A percentile compares a stretch with the other conserved stretches of the same genome.
These are phyloP conservation scores for Hydra vulgaris DNA, from an alignment of 30 jellyfish, hydroid and myxozoan species.

Conservation along the genomic window DNA sequence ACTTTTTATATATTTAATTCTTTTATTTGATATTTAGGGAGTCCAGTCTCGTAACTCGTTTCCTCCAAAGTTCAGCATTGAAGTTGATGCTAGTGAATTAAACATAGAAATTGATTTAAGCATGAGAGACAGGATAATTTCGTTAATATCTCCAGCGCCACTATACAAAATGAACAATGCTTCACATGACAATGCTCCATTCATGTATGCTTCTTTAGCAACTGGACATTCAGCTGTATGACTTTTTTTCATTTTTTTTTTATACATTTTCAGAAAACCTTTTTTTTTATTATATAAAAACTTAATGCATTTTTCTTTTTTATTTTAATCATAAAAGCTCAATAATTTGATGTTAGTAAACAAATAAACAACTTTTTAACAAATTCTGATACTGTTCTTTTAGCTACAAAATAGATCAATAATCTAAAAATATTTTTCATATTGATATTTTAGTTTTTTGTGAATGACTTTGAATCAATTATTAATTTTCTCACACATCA, in stretches of 20 bases:
- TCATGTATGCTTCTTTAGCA: slow-evolving; percentile 59
- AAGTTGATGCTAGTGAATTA: slow-evolving; percentile 41
- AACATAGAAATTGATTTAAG: slow-evolving; percentile 66
- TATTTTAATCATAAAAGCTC: too few species aligned
- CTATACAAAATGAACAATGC: slow-evolving; percentile 22
- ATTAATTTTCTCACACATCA: too few species aligned
- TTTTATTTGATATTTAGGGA: too few species aligned
- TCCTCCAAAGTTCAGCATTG: slow-evolving; percentile 54
- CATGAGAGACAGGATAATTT: slow-evolving; percentile 72
- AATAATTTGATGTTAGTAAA: too few species aligned
- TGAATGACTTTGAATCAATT: too few species aligned
- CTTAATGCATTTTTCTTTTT: neutral
- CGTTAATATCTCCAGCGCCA: slow-evolving; percentile 58
- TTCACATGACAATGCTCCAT: neutral
- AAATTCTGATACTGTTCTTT: too few species aligned
- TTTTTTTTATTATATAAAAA: too few species aligned
- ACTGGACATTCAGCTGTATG: slow-evolving; percentile 53
- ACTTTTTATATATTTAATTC: too few species aligned
- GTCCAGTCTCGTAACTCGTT: slow-evolving; percentile 78
- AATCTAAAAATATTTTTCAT: too few species aligned
- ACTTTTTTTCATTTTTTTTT: neutral
- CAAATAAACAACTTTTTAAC: too few species aligned
- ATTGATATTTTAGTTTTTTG: too few species aligned
- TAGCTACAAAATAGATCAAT: too few species aligned
- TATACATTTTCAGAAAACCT: neutral